A percentile compares a stretch with the other conserved stretches of the same genome.
Evolutionary conservation across 2,113 vertebrate genomes (phyloP).

Genomic region (Muntiacus muntjak): DNA sequence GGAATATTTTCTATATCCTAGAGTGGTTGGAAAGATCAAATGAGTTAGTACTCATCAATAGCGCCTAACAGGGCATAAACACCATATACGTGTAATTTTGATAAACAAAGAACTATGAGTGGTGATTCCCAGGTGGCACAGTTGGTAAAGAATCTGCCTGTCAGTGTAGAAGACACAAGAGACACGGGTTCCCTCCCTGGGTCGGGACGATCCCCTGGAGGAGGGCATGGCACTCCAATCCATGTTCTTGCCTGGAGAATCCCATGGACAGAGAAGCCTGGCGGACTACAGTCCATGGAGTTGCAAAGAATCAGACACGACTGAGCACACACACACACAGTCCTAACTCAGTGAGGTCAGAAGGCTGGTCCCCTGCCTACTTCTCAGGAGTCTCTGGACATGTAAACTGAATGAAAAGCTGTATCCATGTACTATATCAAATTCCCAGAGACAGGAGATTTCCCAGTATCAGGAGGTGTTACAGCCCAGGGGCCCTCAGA

Average conservation of each 20-base stretch:
- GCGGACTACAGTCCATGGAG: not conserved
- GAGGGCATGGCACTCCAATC: not conserved
- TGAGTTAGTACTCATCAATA: not conserved
- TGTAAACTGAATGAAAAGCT: not conserved
- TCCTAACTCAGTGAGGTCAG: not conserved
- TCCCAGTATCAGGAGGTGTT: not conserved
- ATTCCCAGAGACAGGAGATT: not conserved
- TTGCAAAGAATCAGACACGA: not conserved
- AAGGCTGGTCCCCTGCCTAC: not conserved
- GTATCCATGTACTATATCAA: too few relatives aligned
- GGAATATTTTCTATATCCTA: not conserved
- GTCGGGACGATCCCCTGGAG: not conserved
- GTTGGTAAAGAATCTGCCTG: not conserved
- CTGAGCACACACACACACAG: not conserved
- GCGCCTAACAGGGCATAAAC: not conserved
- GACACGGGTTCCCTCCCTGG: not conserved
- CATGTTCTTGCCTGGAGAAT: not conserved
- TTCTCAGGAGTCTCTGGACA: not conserved
- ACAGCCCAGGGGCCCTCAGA: not conserved
- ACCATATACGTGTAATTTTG: not conserved
- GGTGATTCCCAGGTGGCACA: not conserved
- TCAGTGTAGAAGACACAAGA: not conserved
- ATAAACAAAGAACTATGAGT: not conserved
- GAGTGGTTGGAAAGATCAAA: not conserved
- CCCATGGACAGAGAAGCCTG: not conserved